phyloP scores from a whole-genome alignment of 2,888 invertebrate species.

The Colletes collaris region DNA sequence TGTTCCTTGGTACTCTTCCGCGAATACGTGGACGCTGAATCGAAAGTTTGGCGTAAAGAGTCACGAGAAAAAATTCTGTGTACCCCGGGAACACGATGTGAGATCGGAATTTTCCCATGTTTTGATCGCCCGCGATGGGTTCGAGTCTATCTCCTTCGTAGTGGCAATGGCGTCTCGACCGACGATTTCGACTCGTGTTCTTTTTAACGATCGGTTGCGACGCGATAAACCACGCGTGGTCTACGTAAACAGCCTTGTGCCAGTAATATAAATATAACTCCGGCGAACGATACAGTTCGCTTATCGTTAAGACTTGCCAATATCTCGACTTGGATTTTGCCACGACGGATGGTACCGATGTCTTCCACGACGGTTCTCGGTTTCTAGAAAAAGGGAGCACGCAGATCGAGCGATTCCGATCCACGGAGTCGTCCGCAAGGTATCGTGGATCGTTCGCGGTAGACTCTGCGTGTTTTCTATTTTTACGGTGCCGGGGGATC shows the following conservation, averaged over 20 bases:
- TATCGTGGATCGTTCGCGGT: conserved; percentile 36
- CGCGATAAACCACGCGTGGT: conserved; percentile 19
- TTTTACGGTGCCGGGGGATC: conserved; percentile 60
- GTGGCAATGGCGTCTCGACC: too few relatives aligned
- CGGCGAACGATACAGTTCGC: not conserved
- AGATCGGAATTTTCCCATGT: too few relatives aligned
- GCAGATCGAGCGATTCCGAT: not conserved
- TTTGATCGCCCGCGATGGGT: too few relatives aligned
- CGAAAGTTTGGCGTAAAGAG: too few relatives aligned
- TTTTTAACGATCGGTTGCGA: not conserved
- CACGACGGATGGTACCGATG: not conserved
- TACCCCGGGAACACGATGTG: too few relatives aligned
- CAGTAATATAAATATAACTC: conserved; percentile 42
- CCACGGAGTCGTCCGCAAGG: conserved; percentile 10
- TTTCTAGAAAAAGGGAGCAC: not conserved
- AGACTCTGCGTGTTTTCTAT: conserved; percentile 60
- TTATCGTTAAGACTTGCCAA: not conserved
- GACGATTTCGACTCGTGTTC: too few relatives aligned
- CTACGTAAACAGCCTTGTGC: conserved; percentile 45
- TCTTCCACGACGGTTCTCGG: not conserved
- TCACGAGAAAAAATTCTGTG: too few relatives aligned
- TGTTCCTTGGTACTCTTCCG: not conserved
- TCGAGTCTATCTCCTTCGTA: too few relatives aligned
- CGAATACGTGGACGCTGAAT: not conserved
- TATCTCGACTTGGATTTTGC: not conserved